Percentiles rank a stretch among this genome's conserved stretches.
These are phyloP conservation scores for Oligia latruncula DNA, from an alignment of 2,888 invertebrate species.

Conservation along the genomic window DNA sequence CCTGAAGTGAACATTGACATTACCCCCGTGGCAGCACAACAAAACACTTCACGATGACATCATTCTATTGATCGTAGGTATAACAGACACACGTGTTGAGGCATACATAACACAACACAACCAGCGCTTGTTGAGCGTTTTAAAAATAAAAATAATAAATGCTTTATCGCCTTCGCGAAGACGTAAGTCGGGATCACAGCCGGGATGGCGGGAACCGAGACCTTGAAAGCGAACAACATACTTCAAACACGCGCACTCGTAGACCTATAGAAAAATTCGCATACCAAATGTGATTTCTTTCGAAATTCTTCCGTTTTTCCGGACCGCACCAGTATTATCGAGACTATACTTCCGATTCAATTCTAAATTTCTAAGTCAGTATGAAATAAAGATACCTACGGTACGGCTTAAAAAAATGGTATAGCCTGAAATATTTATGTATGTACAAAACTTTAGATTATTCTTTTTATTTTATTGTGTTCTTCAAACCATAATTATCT, in stretches of 20 bases:
- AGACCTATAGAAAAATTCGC: not conserved
- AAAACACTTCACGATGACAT: conserved; percentile 56
- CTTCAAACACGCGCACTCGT: not conserved
- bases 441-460: not conserved
- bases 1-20: conserved; percentile 37
- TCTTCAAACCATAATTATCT: conserved; percentile 9
- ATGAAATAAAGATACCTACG: not conserved
- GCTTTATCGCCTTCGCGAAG: conserved; percentile 62
- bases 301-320: not conserved
- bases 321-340: not conserved
- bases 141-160: conserved; percentile 61
- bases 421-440: no score
- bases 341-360: not conserved
- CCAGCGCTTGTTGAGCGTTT: conserved; percentile 37
- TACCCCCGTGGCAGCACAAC: conserved; percentile 35
- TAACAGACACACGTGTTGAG: conserved; percentile 45
- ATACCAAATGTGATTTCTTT: not conserved
- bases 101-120: conserved; percentile 16
- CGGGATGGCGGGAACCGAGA: conserved; percentile 16
- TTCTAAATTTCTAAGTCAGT: not conserved
- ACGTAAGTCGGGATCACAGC: not conserved
- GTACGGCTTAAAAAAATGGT: no score
- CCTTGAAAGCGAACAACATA: conserved; percentile 38
- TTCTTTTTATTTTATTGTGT: conserved; percentile 1
- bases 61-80: conserved; percentile 59